A percentile compares a stretch with the other conserved stretches of the same genome.
phyloP scores from a whole-genome alignment of 2,113 vertebrate species.

The Excalfactoria chinensis region DNA sequence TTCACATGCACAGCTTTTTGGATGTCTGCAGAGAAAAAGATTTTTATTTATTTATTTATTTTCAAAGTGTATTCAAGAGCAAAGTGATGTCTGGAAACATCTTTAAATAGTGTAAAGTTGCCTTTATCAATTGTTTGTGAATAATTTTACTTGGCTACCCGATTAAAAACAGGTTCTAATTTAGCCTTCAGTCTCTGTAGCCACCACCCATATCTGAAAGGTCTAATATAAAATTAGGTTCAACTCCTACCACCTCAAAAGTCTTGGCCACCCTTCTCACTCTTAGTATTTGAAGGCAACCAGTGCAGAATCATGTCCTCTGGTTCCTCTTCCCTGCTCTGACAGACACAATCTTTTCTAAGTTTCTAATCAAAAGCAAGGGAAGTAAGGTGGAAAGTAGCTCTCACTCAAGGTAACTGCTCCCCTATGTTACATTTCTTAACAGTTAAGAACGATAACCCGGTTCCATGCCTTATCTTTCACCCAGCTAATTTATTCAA shows the following conservation, averaged over 20 bases:
- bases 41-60: not conserved
- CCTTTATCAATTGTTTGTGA: conserved; percentile 26
- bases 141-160: not conserved
- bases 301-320: not conserved
- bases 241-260: not conserved
- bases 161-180: conserved; percentile 7
- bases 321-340: not conserved
- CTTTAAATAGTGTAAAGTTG: conserved; percentile 31
- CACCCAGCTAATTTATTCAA: not conserved
- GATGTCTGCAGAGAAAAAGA: conserved; percentile 45
- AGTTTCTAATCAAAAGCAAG: conserved; percentile 11
- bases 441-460: not conserved
- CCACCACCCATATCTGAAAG: conserved; percentile 16
- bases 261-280: not conserved
- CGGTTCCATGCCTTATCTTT: not conserved
- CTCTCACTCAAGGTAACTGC: not conserved
- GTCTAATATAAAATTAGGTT: conserved; percentile 20
- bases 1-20: conserved; percentile 61
- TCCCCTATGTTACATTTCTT: not conserved
- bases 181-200: not conserved
- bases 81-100: conserved; percentile 41
- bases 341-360: not conserved
- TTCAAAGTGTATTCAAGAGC: conserved; percentile 31
- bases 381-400: not conserved
- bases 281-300: conserved; percentile 16